Conservation (phyloP, 1,140 invertebrate species). For the Parapsyche elsis region DNA sequence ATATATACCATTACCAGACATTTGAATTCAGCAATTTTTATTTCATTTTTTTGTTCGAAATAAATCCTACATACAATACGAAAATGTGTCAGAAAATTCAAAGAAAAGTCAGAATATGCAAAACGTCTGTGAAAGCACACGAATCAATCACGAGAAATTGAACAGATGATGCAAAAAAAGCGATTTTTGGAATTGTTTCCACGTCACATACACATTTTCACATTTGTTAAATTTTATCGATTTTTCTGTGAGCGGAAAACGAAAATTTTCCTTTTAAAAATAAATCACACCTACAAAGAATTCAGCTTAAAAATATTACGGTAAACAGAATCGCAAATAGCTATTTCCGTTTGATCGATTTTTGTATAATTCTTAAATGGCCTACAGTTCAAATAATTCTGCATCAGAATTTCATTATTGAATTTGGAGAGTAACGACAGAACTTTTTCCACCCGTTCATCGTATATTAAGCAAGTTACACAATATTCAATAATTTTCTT, state of each 20-base stretch:
- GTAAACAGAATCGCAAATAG: too few species aligned
- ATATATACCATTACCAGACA: too few species aligned
- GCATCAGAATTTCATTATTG: neutral
- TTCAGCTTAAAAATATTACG: too few species aligned
- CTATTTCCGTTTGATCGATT: too few species aligned
- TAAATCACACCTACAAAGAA: neutral
- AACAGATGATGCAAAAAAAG: slow-evolving; percentile 22
- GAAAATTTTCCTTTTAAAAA: neutral
- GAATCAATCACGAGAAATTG: slow-evolving; percentile 21
- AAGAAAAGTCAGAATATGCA: neutral
- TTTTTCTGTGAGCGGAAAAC: too few species aligned
- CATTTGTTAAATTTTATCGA: too few species aligned
- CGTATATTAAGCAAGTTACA: too few species aligned
- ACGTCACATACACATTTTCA: too few species aligned
- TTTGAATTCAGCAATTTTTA: neutral
- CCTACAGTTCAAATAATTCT: neutral
- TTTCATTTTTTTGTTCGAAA: neutral
- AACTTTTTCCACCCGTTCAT: neutral
- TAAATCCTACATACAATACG: too few species aligned
- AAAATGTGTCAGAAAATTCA: neutral
- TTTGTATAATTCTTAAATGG: too few species aligned
- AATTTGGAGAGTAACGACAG: neutral
- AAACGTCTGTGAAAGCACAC: slow-evolving; percentile 2
- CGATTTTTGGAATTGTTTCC: too few species aligned
- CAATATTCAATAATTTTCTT: neutral